Evolutionary conservation across 1,140 invertebrate genomes (phyloP).

Genomic region (Brachionus plicatilis): DNA sequence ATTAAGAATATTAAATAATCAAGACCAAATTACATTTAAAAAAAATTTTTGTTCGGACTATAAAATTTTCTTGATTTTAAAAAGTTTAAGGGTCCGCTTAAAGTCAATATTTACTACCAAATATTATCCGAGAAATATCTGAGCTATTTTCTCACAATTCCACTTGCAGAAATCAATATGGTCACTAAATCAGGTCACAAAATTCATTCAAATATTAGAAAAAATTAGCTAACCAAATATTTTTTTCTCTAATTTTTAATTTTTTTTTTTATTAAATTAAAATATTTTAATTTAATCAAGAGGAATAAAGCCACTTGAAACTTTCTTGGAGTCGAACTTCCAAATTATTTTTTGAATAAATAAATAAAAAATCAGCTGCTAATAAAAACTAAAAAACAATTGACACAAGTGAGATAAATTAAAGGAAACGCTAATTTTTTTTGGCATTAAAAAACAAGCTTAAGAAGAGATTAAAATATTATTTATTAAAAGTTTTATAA

Average conservation of each 20-base stretch:
- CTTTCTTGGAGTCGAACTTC: too few relatives aligned
- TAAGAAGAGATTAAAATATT: too few relatives aligned
- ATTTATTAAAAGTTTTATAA: too few relatives aligned
- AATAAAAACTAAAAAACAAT: too few relatives aligned
- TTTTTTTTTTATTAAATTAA: too few relatives aligned
- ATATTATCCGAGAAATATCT: not conserved
- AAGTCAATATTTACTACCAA: not conserved
- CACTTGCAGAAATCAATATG: not conserved
- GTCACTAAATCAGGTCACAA: not conserved
- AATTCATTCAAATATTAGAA: not conserved
- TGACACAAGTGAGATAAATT: too few relatives aligned
- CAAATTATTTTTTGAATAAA: too few relatives aligned
- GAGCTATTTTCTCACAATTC: not conserved
- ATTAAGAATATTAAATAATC: not conserved
- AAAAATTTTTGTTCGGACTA: not conserved
- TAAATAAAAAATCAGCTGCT: too few relatives aligned
- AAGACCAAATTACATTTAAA: not conserved
- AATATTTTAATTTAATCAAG: too few relatives aligned
- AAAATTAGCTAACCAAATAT: not conserved
- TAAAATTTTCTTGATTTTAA: not conserved
- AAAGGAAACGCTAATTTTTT: too few relatives aligned
- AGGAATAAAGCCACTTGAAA: too few relatives aligned
- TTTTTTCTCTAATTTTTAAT: not conserved
- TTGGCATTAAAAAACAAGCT: too few relatives aligned
- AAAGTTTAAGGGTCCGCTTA: not conserved